phyloP scores from a whole-genome alignment of 2,113 vertebrate species.

The Halichoerus grypus region DNA sequence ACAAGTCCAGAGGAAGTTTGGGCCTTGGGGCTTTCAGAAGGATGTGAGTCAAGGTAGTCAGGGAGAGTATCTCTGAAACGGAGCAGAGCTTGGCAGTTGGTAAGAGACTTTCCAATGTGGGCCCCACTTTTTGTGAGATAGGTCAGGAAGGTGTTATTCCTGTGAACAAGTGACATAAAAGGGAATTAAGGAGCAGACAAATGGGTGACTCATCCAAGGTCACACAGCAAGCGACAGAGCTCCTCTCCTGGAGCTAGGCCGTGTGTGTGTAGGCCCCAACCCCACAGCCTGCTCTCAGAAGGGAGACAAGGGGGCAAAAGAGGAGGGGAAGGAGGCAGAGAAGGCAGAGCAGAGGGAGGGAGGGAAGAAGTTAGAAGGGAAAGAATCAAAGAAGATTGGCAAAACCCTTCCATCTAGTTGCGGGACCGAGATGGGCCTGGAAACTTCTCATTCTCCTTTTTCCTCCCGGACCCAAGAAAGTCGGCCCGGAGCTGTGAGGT shows the following conservation, averaged over 20 bases:
- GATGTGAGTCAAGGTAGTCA: background rate
- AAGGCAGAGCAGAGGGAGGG: background rate
- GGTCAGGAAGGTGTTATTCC: background rate
- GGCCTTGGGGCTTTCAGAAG: background rate
- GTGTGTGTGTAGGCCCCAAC: background rate
- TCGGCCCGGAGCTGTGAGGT: background rate
- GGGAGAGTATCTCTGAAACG: background rate
- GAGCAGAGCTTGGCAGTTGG: background rate
- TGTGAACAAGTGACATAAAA: background rate
- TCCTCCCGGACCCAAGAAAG: background rate
- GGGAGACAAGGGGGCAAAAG: background rate
- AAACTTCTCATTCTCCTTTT: background rate
- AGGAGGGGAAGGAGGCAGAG: background rate
- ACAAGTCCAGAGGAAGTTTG: background rate
- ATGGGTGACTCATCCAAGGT: slow-evolving; percentile 38
- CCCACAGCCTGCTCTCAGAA: background rate
- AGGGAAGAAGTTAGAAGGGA: background rate
- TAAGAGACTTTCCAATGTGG: background rate
- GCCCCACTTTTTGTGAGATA: background rate
- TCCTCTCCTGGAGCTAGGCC: background rate
- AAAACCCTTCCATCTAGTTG: background rate
- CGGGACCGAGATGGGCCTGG: background rate
- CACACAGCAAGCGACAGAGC: slow-evolving; percentile 30
- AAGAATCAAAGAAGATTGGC: background rate
- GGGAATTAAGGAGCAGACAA: slow-evolving; percentile 15